phyloP scores from a whole-genome alignment of 2,888 invertebrate genomes.

The Drosophila testacea region DNA sequence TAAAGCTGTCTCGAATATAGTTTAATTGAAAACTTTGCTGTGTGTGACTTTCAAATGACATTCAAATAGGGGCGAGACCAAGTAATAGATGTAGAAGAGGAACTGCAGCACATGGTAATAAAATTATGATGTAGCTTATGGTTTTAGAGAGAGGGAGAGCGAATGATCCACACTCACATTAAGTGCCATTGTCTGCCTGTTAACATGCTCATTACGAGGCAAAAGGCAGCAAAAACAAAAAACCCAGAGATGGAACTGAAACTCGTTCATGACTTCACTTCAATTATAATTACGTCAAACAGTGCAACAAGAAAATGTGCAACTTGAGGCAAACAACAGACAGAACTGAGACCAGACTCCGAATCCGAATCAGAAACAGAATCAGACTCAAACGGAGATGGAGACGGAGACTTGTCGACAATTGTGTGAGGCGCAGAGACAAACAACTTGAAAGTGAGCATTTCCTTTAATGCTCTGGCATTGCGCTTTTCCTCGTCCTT shows the following conservation, averaged over 20 bases:
- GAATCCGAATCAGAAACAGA: constrained; percentile 7
- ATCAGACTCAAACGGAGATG: neutral
- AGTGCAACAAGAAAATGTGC: constrained; percentile 79
- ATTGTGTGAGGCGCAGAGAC: constrained; percentile 52
- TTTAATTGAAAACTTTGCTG: constrained; percentile 58
- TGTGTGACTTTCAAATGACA: constrained; percentile 73
- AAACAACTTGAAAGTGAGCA: constrained; percentile 80
- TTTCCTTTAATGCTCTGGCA: constrained; percentile 75
- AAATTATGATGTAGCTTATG: constrained; percentile 50
- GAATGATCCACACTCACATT: constrained; percentile 47
- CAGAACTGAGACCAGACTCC: constrained; percentile 40
- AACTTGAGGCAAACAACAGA: constrained; percentile 77
- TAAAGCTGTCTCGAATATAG: constrained; percentile 53
- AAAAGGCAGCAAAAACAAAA: constrained; percentile 35
- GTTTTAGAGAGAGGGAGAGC: neutral
- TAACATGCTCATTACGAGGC: constrained; percentile 79
- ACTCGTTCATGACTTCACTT: constrained; percentile 81
- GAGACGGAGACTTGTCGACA: constrained; percentile 52
- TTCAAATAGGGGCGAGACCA: constrained; percentile 50
- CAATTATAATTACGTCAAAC: constrained; percentile 83
- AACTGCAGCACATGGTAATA: constrained; percentile 53
- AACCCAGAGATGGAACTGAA: constrained; percentile 51
- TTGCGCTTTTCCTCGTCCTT: constrained; percentile 61
- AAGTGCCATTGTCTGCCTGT: constrained; percentile 80
- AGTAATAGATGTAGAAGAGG: neutral